Percentiles rank a stretch among this genome's conserved stretches.
Conservation (phyloP, 2,888 invertebrate genomes). For the Hermaeophaga mercurialis region DNA sequence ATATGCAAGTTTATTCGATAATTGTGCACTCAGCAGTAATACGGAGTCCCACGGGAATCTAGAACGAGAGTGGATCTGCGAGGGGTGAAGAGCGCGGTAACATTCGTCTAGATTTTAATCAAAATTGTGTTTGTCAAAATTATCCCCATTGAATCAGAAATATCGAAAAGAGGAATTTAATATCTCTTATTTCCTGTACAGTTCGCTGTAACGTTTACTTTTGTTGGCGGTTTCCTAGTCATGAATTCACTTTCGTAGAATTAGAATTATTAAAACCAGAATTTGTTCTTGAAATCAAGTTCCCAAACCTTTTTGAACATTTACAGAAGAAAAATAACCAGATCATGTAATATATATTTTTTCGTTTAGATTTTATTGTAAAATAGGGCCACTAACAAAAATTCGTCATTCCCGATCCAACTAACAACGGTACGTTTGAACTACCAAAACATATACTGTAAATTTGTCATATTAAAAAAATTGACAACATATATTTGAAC, state of each 20-base stretch:
- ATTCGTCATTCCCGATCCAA: too few relatives aligned
- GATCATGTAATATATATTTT: too few relatives aligned
- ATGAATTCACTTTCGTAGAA: neutral
- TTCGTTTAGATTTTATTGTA: too few relatives aligned
- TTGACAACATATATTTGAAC: too few relatives aligned
- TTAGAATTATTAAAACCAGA: conserved; percentile 8
- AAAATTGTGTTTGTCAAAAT: conserved; percentile 56
- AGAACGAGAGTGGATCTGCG: neutral
- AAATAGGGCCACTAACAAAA: too few relatives aligned
- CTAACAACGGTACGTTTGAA: too few relatives aligned
- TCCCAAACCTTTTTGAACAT: too few relatives aligned
- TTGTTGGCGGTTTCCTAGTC: neutral
- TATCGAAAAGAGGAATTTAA: conserved; percentile 33
- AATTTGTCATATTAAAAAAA: too few relatives aligned
- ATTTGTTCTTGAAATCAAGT: neutral
- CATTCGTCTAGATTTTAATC: conserved; percentile 54
- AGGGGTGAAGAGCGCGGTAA: conserved; percentile 22
- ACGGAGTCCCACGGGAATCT: conserved; percentile 40
- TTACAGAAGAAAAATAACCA: too few relatives aligned
- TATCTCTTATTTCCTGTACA: conserved; percentile 22
- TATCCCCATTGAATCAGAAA: conserved; percentile 38
- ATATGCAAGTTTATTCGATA: conserved; percentile 57
- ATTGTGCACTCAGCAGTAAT: conserved; percentile 58
- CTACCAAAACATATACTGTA: too few relatives aligned
- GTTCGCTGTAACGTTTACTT: conserved; percentile 6